Base-by-base conservation (phyloP, 2,797 vertebrate genomes). In the Capromys pilorides region DNA sequence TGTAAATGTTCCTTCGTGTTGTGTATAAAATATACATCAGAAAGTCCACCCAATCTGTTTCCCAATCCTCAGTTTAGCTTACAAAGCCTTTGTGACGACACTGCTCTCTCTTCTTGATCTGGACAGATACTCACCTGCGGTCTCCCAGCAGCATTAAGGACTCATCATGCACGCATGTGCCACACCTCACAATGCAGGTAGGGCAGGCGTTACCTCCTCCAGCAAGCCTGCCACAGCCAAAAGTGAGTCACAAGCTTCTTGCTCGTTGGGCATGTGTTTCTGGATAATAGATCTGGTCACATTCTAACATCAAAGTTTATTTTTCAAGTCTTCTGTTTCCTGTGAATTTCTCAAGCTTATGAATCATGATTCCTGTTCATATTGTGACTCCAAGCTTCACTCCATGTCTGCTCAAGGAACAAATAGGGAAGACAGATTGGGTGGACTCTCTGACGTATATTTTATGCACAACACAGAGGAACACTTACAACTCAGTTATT, bases 31-130 rank as follows among this genome's bases (percentile, higher is more conserved):
- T 7, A n/a, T 19, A 10, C 71, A 69, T 36, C 41, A 69, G 69
- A 41, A 75, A 67, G 59, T 93, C 67, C 13, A 2, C 80, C 26
- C 64, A 64, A 5, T 33, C 57, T 36, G 1, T 10, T 3, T 39
- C 88, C 36, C 22, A 3, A 39, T 77, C 51, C n/a, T 91, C 51
- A 62, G 73, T 41, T 67, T 5, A 82, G 57, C 73, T 59, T 86
- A 62, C 31, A 71, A 83, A 51, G 75, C 86, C 79, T 90, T 90
- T 92, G 59, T 91, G 94, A 93, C 54, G 94, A 93, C 54, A 69
- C 93, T 2, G 4, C 39, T 90, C 62, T 79, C 24, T 28, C 45
- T 57, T 88, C 59, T 57, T 9, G 0, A 64, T 61, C 33, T 36
- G 10, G 88, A 62, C 11, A 18, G 41, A 33, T 11, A 11, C 28